Evolutionary conservation across 2,797 vertebrate genomes (phyloP).

Genomic region (Poecilia velifera): DNA sequence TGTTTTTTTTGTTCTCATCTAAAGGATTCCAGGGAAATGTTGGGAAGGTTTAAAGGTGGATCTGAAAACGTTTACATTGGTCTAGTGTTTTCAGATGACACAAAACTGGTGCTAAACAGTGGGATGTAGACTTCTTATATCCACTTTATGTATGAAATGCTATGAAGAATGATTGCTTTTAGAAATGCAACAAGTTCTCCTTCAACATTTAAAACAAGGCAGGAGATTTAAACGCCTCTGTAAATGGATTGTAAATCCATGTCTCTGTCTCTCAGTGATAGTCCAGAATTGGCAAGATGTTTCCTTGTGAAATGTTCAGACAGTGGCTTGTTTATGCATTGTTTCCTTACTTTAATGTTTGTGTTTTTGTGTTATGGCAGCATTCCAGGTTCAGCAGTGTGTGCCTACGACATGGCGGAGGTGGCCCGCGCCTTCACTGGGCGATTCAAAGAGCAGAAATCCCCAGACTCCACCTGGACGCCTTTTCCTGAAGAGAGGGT

Average conservation of each 20-base stretch:
- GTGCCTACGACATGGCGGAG: constrained; percentile 97
- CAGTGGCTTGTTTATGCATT: constrained; percentile 56
- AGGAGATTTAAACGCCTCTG: constrained; percentile 27
- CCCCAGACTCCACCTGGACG: constrained; percentile 97
- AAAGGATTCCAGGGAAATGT: neutral
- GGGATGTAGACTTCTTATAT: neutral
- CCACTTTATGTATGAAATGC: constrained; percentile 6
- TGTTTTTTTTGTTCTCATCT: neutral
- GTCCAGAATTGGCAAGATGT: constrained; percentile 56
- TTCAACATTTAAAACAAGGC: constrained; percentile 29
- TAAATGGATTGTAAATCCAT: constrained; percentile 36
- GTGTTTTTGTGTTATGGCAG: constrained; percentile 77
- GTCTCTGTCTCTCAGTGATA: constrained; percentile 45
- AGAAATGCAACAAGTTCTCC: neutral
- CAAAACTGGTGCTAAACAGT: neutral
- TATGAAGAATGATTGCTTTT: constrained; percentile 17
- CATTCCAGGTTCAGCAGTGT: constrained; percentile 98
- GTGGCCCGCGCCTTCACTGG: constrained; percentile 94
- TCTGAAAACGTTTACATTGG: neutral
- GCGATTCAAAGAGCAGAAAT: constrained; percentile 99
- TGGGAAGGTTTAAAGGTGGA: neutral
- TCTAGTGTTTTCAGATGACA: neutral
- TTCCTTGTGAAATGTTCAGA: constrained; percentile 53
- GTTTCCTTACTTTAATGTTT: constrained; percentile 27
- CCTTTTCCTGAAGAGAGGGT: constrained; percentile 96